These are phyloP conservation scores for Crotalus viridis DNA, from an alignment of 2,113 vertebrate genomes.

Conservation along the genomic window DNA sequence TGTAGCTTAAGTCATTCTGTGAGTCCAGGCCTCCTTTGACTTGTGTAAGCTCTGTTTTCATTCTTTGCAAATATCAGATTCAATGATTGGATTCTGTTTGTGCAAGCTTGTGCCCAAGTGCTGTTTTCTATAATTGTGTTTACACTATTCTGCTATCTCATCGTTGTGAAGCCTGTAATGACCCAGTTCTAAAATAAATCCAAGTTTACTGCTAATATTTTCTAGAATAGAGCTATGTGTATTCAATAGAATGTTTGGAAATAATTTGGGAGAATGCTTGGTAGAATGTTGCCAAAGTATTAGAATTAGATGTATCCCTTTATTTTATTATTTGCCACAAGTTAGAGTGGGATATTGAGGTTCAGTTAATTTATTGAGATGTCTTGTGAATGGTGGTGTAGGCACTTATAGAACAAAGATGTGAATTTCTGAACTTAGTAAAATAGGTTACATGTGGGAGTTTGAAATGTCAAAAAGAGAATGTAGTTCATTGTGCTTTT, in stretches of 20 bases:
- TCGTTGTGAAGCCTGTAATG: not conserved
- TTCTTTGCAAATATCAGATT: not conserved
- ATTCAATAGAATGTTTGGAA: not conserved
- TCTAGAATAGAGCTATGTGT: not conserved
- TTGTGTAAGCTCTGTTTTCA: not conserved
- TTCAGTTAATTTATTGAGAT: not conserved
- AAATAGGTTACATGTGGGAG: not conserved
- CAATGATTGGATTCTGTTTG: not conserved
- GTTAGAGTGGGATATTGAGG: not conserved
- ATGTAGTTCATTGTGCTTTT: fast-evolving
- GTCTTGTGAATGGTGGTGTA: not conserved
- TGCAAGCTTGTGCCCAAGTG: not conserved
- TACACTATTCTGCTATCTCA: not conserved
- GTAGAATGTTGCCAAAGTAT: not conserved
- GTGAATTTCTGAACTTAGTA: constrained; percentile 8
- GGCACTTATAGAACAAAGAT: not conserved
- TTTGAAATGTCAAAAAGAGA: not conserved
- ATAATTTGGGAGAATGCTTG: not conserved
- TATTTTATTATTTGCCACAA: not conserved
- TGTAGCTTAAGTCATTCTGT: not conserved
- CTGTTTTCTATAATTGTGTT: not conserved
- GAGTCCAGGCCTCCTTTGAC: not conserved
- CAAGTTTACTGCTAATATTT: not conserved
- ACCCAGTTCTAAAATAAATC: not conserved
- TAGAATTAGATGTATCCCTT: not conserved